Percentiles rank a stretch among this genome's conserved stretches.
Evolutionary conservation across 2,888 invertebrate genomes (phyloP).

Genomic region (Lasioglossum leucozonium): DNA sequence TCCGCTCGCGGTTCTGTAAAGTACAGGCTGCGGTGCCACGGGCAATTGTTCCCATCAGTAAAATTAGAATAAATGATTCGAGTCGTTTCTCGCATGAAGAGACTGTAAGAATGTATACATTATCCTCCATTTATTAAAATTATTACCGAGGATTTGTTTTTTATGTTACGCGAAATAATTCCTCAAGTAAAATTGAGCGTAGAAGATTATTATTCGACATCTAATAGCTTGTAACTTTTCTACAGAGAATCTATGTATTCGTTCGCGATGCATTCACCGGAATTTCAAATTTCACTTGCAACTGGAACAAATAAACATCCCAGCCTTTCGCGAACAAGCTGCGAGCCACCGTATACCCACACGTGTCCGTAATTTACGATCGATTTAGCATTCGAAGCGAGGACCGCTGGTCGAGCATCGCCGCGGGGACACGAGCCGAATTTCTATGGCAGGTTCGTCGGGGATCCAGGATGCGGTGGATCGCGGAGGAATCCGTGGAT

Average conservation of each 20-base stretch:
- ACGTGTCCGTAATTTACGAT: background rate
- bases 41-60: background rate
- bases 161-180: too few relatives aligned
- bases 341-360: background rate
- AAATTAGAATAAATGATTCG: constrained; percentile 1
- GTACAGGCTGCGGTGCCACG: constrained; percentile 8
- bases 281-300: too few relatives aligned
- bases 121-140: too few relatives aligned
- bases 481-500: background rate
- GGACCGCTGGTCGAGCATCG: constrained; percentile 27
- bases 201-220: too few relatives aligned
- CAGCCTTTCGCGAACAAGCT: background rate
- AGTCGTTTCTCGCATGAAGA: background rate
- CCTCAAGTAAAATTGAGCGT: background rate
- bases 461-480: background rate
- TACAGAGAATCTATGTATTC: too few relatives aligned
- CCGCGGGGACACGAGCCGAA: constrained; percentile 20
- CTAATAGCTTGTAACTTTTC: too few relatives aligned
- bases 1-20: constrained; percentile 2
- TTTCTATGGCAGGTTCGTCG: background rate
- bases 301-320: too few relatives aligned
- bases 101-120: too few relatives aligned
- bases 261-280: too few relatives aligned
- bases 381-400: background rate
- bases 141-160: too few relatives aligned